Base-by-base conservation (phyloP, 2,888 invertebrate species). In the Xanthia togata region DNA sequence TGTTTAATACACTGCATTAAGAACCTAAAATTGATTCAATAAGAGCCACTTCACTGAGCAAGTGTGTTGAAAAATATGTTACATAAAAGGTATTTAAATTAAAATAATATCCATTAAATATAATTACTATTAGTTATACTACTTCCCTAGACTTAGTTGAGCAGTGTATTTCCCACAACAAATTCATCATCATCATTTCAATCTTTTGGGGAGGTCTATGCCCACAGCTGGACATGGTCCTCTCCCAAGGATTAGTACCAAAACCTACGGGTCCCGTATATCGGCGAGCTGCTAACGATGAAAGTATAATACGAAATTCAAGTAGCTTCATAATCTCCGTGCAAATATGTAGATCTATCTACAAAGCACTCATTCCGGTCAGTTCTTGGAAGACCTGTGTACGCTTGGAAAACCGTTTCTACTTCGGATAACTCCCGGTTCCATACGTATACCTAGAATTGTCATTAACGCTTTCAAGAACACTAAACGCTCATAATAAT, bases 291-390 rank as follows among this genome's bases (percentile, higher is more conserved):
- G 23, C 57, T 70, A 23, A 65, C 14, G 12, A 50, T 70, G 4
- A 63, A 41, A 53, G 26, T 67, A 6, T 55, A 50, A 50, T 31
- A 53, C 14, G 20, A 55, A 35, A 44, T 2, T 3, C 31, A 17
- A 44, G 31, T 55, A 31, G 41, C 44, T 71, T 35, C n/a, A 17
- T 75, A 62, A 63, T 50, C 11, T 44, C 53, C n/a, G 23, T 44
- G 23, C 44, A 23, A 76, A 76, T 26, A n/a, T n/a, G n/a, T n/a
- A 47, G 17, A 63, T 23, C 31, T 55, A 12, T 38, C 23, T 9
- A 47, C 63, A 47, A 64, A 57, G 55, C 20, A 9, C 23, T 38
- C 8, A 57, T 64, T 47, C 57, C 38, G 17, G 38, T 23, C 44
- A 38, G 26, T 47, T 64, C 64, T 64, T n/a, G 23, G 63, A 57